Base-by-base conservation (phyloP, 1,140 invertebrate genomes). In the Diuraphis noxia region DNA sequence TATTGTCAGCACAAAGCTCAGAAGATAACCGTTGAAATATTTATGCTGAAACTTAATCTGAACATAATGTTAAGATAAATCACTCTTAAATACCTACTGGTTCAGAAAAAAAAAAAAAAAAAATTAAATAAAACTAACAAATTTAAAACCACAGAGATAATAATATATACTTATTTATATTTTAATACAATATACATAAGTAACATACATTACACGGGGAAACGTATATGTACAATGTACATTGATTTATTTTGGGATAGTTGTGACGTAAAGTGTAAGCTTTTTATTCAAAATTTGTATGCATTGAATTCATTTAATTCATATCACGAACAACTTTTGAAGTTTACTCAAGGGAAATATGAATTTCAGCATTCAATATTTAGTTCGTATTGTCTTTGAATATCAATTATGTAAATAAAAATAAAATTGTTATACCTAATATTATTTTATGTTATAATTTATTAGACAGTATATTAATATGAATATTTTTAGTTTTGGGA, bases 361-460 rank as follows among this genome's bases (percentile, higher is more conserved):
- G 52, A 88, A 88, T 88, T 88, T 40, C 52, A 88, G 25, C 40
- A 40, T 88, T 88, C 36, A 63, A 88, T 88, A 88, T 88, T 88
- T 88, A 88, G 21, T 88, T 88, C 23, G 13, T 56, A 40, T 88
- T 88, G 38, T 63, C 36, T 88, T 88, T 88, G 86, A 88, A 56
- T 88, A 88, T 63, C 86, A 88, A 88, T 88, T 63, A 88, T 52
- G 84, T 86, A 86, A 23, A 36, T 52, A 36, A 36, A 86, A 21
- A 72, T 49, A 52, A 49, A 52, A 86, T 38, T 85, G 8, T 86
- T 34, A 36, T 86, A 88, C 6, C 13, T 19, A 72, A 3, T 72
- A 17, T 72, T n/a, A 34, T 63, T 30, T 72, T n/a, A n/a, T 72
- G 34, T 72, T 72, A n/a, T 72, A 72, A 72, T 38, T 40, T 36